A percentile compares a stretch with the other conserved stretches of the same genome.
phyloP scores from a whole-genome alignment of 2,888 invertebrate genomes.

The Brachylomia viminalis region DNA sequence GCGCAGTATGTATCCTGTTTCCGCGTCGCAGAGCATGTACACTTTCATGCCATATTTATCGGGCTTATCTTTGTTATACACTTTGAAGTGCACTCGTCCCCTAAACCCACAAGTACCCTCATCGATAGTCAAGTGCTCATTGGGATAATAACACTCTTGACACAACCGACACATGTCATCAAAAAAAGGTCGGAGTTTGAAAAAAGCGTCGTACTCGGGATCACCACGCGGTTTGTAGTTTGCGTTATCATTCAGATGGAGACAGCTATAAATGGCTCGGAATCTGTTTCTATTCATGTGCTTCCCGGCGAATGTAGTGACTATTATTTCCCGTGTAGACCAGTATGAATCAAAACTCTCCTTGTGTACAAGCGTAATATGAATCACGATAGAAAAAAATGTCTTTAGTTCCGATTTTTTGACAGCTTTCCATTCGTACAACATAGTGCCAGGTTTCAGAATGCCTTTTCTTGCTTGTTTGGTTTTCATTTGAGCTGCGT shows the following conservation, averaged over 20 bases:
- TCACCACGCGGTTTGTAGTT: slow-evolving; percentile 8
- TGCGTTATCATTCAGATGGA: slow-evolving; percentile 11
- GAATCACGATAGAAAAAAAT: slow-evolving; percentile 14
- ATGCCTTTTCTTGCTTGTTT: slow-evolving; percentile 1
- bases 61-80: slow-evolving; percentile 42
- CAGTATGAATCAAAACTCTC: slow-evolving; percentile 17
- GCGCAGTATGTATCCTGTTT: slow-evolving; percentile 36
- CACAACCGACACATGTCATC: slow-evolving; percentile 7
- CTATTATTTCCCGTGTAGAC: slow-evolving; percentile 17
- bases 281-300: slow-evolving; percentile 10
- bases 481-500: slow-evolving; percentile 4
- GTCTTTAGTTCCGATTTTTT: not conserved
- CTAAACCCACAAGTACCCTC: slow-evolving; percentile 13
- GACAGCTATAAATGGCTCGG: slow-evolving; percentile 16
- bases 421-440: slow-evolving; percentile 6
- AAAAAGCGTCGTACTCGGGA: slow-evolving; percentile 13
- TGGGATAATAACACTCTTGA: slow-evolving; percentile 2
- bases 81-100: slow-evolving; percentile 3
- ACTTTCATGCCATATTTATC: slow-evolving; percentile 54
- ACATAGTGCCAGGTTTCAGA: slow-evolving; percentile 13
- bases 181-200: slow-evolving; percentile 13
- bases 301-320: slow-evolving; percentile 8
- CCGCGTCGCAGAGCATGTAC: slow-evolving; percentile 51
- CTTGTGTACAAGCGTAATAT: slow-evolving; percentile 15
- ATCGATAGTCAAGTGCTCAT: slow-evolving; percentile 2